These are phyloP conservation scores for Ptiloglossa arizonensis DNA, from an alignment of 1,140 invertebrate genomes.

Conservation along the genomic window DNA sequence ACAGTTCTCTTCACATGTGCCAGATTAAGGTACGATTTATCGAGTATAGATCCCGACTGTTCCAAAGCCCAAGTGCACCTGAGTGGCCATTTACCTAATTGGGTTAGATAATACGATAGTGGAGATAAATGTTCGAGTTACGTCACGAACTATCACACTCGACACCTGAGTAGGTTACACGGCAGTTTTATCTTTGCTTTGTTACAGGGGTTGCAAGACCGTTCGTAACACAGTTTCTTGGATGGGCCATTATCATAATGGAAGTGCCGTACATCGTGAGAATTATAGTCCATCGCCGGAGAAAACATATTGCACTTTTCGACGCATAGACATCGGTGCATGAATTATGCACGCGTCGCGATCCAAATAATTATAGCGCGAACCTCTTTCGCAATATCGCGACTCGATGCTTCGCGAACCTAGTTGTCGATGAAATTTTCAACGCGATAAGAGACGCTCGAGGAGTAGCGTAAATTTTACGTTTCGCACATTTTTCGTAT, in stretches of 20 bases:
- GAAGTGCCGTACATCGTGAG: slow-evolving; percentile 19
- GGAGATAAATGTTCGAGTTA: slow-evolving; percentile 27
- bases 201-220: slow-evolving; percentile 8
- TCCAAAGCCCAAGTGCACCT: slow-evolving; percentile 3
- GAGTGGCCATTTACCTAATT: slow-evolving; percentile 38
- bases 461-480: no score
- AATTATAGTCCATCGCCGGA: slow-evolving; percentile 22
- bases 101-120: slow-evolving; percentile 38
- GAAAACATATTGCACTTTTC: not conserved
- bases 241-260: slow-evolving; percentile 32
- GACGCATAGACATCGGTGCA: not conserved
- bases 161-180: slow-evolving; percentile 9
- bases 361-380: slow-evolving; percentile 24
- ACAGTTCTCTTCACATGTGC: not conserved
- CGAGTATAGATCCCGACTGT: slow-evolving; percentile 13
- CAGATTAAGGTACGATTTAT: slow-evolving; percentile 40
- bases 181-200: slow-evolving; percentile 31
- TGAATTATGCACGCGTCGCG: slow-evolving; percentile 22
- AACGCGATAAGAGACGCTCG: no score
- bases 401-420: not conserved
- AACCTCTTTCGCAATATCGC: not conserved
- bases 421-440: no score
- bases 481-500: no score
- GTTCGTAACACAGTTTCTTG: slow-evolving; percentile 2
- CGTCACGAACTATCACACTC: slow-evolving; percentile 32